Evolutionary conservation across 2,113 vertebrate genomes (phyloP), one percentile per base, ranked within the genome.

Genomic region (Sterrhoptilus dennistouni): DNA sequence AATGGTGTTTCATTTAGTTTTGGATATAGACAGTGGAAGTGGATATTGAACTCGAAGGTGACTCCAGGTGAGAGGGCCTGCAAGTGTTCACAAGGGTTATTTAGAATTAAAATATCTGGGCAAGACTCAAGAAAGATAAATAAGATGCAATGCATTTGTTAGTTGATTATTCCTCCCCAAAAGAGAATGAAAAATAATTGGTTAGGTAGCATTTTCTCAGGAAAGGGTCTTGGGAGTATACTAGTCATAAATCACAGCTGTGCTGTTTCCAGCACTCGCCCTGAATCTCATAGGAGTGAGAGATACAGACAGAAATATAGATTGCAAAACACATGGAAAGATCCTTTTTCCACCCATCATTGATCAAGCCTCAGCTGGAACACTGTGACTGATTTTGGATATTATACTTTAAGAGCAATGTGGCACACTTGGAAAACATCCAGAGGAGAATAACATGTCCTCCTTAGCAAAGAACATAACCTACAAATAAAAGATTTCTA

Each of bases 331-430:
- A 89, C 76, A 91, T 60, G 64, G 76, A 74, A 86, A 90, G 83
- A 93, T 87, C 44, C 72, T 81, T 95, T 95, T 86, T 75, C 72
- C 20, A 59, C 60, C 64, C 80, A 29, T 91, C 89, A 64, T 84
- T 95, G 95, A 96, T 95, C 69, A 92, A 91, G 89, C 47, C 93
- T 95, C 95, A 96, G 93, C 93, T 97, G 95, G 89, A 93, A 44
- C 52, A 52, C 64, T 78, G 83, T 70, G 88, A 16, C 92, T 94
- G 72, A 68, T 81, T 93, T 81, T 50, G 60, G 77, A 64, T 95
- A 70, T 94, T 85, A 56, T 66, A 31, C 71, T 93, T 83, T 8
- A 68, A 60, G 72, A 95, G 93, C 91, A 95, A 93, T 92, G 93
- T 95, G 87, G 86, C 80, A 95, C 83, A 81, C 91, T 92, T 96